Base-by-base conservation (phyloP, 1,140 invertebrate genomes). In the Drosophila trapezifrons region DNA sequence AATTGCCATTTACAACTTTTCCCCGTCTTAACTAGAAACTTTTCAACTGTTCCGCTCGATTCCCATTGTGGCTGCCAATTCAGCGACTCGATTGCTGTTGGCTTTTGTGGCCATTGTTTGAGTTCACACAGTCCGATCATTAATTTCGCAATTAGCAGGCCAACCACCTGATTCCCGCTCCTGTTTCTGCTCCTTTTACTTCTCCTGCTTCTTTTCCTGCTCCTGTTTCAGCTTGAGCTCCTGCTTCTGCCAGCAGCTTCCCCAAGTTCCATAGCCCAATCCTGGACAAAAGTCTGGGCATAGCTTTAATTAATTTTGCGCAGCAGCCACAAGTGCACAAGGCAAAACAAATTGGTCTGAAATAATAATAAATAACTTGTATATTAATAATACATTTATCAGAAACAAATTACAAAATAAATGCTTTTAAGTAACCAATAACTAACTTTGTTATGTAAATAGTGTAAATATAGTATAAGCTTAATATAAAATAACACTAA, bases 1-100 rank as follows among this genome's bases (percentile, higher is more conserved):
- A 86, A 86, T 87, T 86, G 83, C 76, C 83, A 87, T 87, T 86
- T 86, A 81, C 79, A 78, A 86, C 81, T 70, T 86, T 87, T 83
- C 64, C 7, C 64, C 69, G 79, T 89, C 80, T 86, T 79, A 63
- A 59, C 73, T 87, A 63, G 32, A 76, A 86, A 86, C 79, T 83
- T 86, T 59, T 54, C 72, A 76, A 76, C 72, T 76, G 60, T 56
- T 82, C 74, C 46, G 58, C 29, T 15, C 42, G 40, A 58, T 59
- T 65, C 57, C 47, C 72, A 71, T 71, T 71, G 69, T 67, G 38
- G 49, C 56, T 65, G 40, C 55, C 63, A 69, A 60, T 76, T 67
- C 72, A 55, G 62, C 35, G 49, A 67, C 73, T 84, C 80, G 81
- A 86, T 86, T 82, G 83, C 75, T 72, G 58, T 78, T 85, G 72